Percentiles rank a stretch among this genome's conserved stretches.
Conservation (phyloP, 1,140 invertebrate genomes). For the Drosophila sulfurigaster region DNA sequence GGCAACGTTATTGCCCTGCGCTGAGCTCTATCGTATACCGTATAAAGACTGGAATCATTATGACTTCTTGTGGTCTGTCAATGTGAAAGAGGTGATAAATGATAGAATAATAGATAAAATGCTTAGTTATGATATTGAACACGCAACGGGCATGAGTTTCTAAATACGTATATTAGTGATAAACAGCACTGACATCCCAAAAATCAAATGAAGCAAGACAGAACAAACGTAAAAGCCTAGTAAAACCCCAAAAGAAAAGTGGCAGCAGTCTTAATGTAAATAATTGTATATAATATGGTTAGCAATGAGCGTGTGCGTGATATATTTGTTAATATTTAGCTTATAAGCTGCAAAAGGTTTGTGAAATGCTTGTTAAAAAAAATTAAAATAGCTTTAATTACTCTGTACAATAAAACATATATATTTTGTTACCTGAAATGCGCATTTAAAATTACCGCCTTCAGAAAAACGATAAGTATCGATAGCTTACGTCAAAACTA, state of each 20-base stretch:
- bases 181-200: background rate
- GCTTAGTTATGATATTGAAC: constrained; percentile 63
- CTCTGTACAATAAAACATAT: constrained; percentile 17
- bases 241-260: constrained; percentile 20
- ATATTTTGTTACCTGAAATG: constrained; percentile 1
- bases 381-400: constrained; percentile 29
- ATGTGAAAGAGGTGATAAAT: constrained; percentile 85
- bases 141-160: constrained; percentile 46
- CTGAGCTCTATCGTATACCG: constrained; percentile 83
- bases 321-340: constrained; percentile 49
- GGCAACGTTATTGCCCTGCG: constrained; percentile 83
- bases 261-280: constrained; percentile 29
- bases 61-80: constrained; percentile 87
- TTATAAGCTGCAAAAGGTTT: constrained; percentile 59
- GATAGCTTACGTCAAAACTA: background rate
- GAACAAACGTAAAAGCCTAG: constrained; percentile 1
- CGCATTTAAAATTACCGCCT: constrained; percentile 25
- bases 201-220: constrained; percentile 6
- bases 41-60: constrained; percentile 86
- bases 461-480: constrained; percentile 10
- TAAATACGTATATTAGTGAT: constrained; percentile 15
- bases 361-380: constrained; percentile 49
- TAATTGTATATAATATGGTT: constrained; percentile 53
- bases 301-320: constrained; percentile 57
- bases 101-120: constrained; percentile 85